Conservation (phyloP, 2,797 vertebrate species). For the Erithacus rubecula region DNA sequence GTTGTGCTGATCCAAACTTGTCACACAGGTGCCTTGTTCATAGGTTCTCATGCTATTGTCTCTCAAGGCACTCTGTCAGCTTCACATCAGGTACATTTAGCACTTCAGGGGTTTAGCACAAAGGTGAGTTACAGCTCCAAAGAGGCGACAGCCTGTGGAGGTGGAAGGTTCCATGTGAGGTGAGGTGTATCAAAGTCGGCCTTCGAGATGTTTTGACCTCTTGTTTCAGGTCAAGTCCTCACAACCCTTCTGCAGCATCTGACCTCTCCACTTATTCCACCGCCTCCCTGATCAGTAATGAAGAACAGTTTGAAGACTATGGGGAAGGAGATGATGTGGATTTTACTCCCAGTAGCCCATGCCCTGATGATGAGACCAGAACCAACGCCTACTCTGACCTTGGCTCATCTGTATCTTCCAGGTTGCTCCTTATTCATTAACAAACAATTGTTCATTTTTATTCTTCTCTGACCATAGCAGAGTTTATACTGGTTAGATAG, state of each 20-base stretch:
- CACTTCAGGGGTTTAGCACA: neutral
- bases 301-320: slow-evolving; percentile 98
- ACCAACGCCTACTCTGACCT: slow-evolving; percentile 91
- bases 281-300: slow-evolving; percentile 88
- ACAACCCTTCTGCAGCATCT: slow-evolving; percentile 84
- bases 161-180: neutral
- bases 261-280: slow-evolving; percentile 91
- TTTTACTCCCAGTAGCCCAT: slow-evolving; percentile 89
- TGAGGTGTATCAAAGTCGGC: neutral
- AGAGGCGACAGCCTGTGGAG: neutral
- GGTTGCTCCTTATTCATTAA: slow-evolving; percentile 75
- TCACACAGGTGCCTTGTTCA: neutral
- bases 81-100: neutral
- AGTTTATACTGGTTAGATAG: neutral
- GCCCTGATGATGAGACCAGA: slow-evolving; percentile 88
- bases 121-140: neutral
- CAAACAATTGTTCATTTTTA: neutral
- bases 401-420: slow-evolving; percentile 94
- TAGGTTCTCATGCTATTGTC: neutral
- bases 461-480: neutral
- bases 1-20: neutral
- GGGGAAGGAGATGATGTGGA: slow-evolving; percentile 93
- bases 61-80: neutral
- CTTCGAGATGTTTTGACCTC: slow-evolving; percentile 55
- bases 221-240: slow-evolving; percentile 79